Evolutionary conservation across 2,888 invertebrate species (phyloP), one percentile per base, ranked within the genome.

Genomic region (Pemphredon lugubris): DNA sequence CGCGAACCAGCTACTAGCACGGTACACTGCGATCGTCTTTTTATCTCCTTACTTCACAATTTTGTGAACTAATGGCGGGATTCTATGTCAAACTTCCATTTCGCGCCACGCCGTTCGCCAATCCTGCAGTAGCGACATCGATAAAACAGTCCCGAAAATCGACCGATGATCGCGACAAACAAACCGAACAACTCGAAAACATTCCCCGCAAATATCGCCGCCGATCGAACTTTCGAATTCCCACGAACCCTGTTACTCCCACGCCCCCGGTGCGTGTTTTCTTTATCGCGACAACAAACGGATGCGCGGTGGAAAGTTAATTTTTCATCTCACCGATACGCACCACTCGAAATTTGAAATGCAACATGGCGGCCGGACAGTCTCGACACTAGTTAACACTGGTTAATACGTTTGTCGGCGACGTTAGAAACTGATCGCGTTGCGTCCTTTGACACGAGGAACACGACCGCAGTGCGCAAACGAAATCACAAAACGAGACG

Each of bases 71-170:
- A 7, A 26, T 3, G 26, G 3, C 26, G 7, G 40, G 1, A 20
- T 37, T 44, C 20, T 18, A 14, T 23, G 0, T 0, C 0, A 7
- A 1, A 16, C 21, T 1, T n/a, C 1, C 16, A 30, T 63, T 53
- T 72, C 47, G 37, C 63, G 71, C 58, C 71, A 64, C 20, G 20
- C 34, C 5, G 39, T 30, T 18, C 0, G 4, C 20, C 6, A 30
- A 63, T 63, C 37, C 14, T 4, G n/a, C 13, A 6, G n/a, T 9
- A 1, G 47, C 7, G 21, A 40, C 44, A 63, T 39, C 71, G 63
- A 70, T 72, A 72, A 70, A 64, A 59, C 63, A 72, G 71, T 50
- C 45, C n/a, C 11, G 30, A 53, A 50, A 39, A 70, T 72, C 39
- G 71, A 72, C 26, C 26, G 26, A 26, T 7, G 26, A 26, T 7